Conservation (phyloP, 2,888 invertebrate genomes). For the Anthrax anthrax region DNA sequence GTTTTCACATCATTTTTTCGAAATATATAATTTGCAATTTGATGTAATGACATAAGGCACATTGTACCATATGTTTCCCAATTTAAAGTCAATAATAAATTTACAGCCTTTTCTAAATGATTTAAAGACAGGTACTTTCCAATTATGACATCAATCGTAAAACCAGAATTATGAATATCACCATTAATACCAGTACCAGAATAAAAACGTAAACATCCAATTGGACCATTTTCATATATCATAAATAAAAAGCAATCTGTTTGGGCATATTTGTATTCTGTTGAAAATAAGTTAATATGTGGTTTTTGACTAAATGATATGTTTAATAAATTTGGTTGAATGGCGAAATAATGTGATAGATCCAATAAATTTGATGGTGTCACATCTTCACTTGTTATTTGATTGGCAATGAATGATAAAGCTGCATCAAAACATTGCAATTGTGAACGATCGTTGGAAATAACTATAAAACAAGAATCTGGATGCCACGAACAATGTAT, state of each 20-base stretch:
- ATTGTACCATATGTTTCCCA: conserved; percentile 65
- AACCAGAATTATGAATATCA: conserved; percentile 35
- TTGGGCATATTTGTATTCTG: conserved; percentile 30
- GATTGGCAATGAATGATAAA: conserved; percentile 48
- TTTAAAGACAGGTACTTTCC: conserved; percentile 48
- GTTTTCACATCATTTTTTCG: conserved; percentile 27
- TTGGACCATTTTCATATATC: conserved; percentile 47
- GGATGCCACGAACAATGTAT: conserved; percentile 57
- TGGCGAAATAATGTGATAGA: conserved; percentile 38
- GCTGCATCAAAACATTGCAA: conserved; percentile 63
- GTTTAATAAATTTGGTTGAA: conserved; percentile 40
- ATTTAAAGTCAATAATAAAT: conserved; percentile 49
- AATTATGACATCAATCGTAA: conserved; percentile 45
- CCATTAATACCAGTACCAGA: conserved; percentile 36
- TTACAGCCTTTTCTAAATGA: conserved; percentile 54
- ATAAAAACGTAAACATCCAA: conserved; percentile 40
- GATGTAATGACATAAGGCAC: conserved; percentile 60
- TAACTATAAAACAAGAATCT: conserved; percentile 49
- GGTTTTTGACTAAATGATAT: conserved; percentile 46
- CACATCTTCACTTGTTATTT: conserved; percentile 50
- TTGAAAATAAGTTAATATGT: conserved; percentile 28
- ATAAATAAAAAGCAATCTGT: conserved; percentile 41
- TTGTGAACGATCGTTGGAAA: conserved; percentile 56
- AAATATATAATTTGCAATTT: conserved; percentile 49
- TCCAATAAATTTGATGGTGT: conserved; percentile 47